These are phyloP conservation scores for Chelmon rostratus DNA, from an alignment of 2,797 vertebrate genomes.

Conservation along the genomic window DNA sequence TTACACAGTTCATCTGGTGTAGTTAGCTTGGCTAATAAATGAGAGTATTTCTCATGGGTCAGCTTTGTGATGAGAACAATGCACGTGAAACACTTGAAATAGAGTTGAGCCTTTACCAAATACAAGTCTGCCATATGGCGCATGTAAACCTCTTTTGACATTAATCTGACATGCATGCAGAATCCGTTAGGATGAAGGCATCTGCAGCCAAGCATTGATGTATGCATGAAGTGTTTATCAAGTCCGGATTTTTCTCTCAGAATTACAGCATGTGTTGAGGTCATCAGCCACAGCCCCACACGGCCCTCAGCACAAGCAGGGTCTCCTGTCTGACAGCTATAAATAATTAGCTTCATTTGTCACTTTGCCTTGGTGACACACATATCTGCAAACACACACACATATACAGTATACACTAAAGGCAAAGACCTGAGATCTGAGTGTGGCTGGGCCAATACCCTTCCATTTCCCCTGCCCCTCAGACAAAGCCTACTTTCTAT, in stretches of 20 bases:
- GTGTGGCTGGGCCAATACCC: constrained; percentile 14
- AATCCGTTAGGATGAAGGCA: constrained; percentile 48
- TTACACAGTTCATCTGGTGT: constrained; percentile 10
- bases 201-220: constrained; percentile 53
- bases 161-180: constrained; percentile 46
- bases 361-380: constrained; percentile 34
- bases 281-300: constrained; percentile 63
- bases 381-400: constrained; percentile 12
- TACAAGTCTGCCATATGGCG: background rate
- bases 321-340: constrained; percentile 80
- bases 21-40: constrained; percentile 15
- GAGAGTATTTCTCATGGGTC: constrained; percentile 15
- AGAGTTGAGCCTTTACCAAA: constrained; percentile 10
- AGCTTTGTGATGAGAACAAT: background rate
- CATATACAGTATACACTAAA: background rate
- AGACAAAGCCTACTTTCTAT: constrained; percentile 48
- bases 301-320: constrained; percentile 60
- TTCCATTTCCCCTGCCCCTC: constrained; percentile 13
- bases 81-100: constrained; percentile 19
- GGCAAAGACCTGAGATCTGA: constrained; percentile 23
- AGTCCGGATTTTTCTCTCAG: constrained; percentile 57
- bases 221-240: constrained; percentile 66
- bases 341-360: constrained; percentile 80
- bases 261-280: constrained; percentile 73
- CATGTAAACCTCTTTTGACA: constrained; percentile 14